Conservation (phyloP, 2,113 vertebrate species). For the Casuarius casuarius region DNA sequence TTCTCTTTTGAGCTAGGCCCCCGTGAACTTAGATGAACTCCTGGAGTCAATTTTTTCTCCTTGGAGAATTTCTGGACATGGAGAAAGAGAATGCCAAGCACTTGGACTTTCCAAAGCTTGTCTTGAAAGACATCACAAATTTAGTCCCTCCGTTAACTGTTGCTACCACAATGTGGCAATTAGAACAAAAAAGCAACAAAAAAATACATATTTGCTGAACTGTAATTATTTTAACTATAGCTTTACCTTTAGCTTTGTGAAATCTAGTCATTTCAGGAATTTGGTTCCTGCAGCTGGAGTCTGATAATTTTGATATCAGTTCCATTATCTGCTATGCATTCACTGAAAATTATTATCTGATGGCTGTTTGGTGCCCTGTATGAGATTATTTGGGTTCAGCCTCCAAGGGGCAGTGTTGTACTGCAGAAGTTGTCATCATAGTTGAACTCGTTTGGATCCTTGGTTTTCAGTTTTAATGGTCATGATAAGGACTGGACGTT, state of each 20-base stretch:
- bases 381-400: not conserved
- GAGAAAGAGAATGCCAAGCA: not conserved
- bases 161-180: not conserved
- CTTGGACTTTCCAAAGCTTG: not conserved
- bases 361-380: not conserved
- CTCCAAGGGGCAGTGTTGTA: not conserved
- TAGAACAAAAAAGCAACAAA: not conserved
- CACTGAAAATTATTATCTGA: not conserved
- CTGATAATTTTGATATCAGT: not conserved
- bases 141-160: not conserved
- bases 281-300: not conserved
- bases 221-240: not conserved
- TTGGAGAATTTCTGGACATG: not conserved
- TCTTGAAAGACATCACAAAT: not conserved
- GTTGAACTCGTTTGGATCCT: not conserved
- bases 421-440: not conserved
- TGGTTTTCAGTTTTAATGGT: not conserved
- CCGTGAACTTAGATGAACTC: not conserved
- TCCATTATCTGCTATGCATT: not conserved
- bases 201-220: not conserved
- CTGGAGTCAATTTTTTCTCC: not conserved
- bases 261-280: not conserved
- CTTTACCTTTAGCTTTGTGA: not conserved
- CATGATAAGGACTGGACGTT: rapidly evolving
- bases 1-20: not conserved